A percentile compares a stretch with the other conserved stretches of the same genome.
phyloP scores from a whole-genome alignment of 2,797 vertebrate genomes.

The Poeciliopsis gracilis region DNA sequence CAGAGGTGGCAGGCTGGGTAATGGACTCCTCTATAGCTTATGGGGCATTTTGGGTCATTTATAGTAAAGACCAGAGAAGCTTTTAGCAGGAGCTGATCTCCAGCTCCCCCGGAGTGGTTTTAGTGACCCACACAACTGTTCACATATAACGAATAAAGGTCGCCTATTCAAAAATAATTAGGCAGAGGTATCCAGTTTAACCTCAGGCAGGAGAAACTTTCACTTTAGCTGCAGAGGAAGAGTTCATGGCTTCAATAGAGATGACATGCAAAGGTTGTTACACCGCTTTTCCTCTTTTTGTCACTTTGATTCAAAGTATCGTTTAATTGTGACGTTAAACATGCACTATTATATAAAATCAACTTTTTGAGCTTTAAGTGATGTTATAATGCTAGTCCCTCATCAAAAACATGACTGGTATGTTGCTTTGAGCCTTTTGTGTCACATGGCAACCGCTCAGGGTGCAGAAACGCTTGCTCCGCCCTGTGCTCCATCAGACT shows the following conservation, averaged over 20 bases:
- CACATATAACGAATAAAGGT: constrained; percentile 63
- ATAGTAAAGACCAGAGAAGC: constrained; percentile 16
- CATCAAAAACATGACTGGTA: too few relatives aligned
- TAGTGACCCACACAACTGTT: constrained; percentile 54
- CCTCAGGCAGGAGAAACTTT: constrained; percentile 40
- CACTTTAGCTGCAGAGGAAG: constrained; percentile 14
- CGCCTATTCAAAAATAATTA: constrained; percentile 68
- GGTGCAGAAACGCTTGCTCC: too few relatives aligned
- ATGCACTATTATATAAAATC: too few relatives aligned
- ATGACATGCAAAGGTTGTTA: not conserved
- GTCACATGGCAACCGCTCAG: too few relatives aligned
- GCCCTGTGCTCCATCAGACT: too few relatives aligned
- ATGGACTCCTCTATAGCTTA: constrained; percentile 54
- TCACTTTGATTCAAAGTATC: not conserved
- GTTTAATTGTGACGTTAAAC: not conserved
- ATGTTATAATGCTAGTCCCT: too few relatives aligned
- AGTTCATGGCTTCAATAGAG: not conserved
- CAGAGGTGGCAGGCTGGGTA: constrained; percentile 57
- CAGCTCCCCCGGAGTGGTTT: constrained; percentile 55
- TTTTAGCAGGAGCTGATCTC: constrained; percentile 28
- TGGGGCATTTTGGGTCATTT: constrained; percentile 58
- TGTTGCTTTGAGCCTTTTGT: too few relatives aligned
- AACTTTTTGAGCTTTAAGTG: too few relatives aligned
- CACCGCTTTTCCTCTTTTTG: not conserved
- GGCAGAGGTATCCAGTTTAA: constrained; percentile 39